phyloP scores from a whole-genome alignment of 2,888 invertebrate species.

The Doris montereyensis region DNA sequence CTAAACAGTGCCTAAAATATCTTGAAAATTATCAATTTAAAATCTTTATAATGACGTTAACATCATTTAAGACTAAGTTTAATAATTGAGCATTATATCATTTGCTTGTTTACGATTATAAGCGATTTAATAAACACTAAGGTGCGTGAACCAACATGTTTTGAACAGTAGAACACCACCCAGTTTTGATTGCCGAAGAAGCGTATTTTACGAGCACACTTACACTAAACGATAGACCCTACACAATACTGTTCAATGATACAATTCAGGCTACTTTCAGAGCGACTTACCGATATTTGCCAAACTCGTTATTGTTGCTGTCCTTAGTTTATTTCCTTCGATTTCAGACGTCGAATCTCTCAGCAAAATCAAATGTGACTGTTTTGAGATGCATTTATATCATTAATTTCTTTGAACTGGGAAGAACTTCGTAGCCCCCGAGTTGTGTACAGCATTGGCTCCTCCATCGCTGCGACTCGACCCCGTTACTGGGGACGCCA shows the following conservation, averaged over 20 bases:
- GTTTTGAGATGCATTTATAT: not conserved
- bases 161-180: too few species aligned
- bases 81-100: too few species aligned
- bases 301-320: slow-evolving; percentile 47
- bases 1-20: too few species aligned
- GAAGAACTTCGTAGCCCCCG: not conserved
- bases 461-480: slow-evolving; percentile 3
- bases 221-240: too few species aligned
- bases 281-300: slow-evolving; percentile 18
- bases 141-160: too few species aligned
- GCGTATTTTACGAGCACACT: too few species aligned
- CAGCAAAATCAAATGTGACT: slow-evolving; percentile 44
- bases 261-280: slow-evolving; percentile 14
- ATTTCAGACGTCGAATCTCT: slow-evolving; percentile 59
- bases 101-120: too few species aligned
- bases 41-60: too few species aligned
- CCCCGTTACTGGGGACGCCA: slow-evolving; percentile 40
- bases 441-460: not conserved
- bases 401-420: not conserved
- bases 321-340: slow-evolving; percentile 60
- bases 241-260: not conserved
- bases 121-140: too few species aligned
- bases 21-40: too few species aligned
- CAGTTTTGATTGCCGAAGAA: too few species aligned
- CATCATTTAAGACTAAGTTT: too few species aligned